Percentiles rank a stretch among this genome's conserved stretches.
Conservation (phyloP, 2,113 vertebrate species). For the Gopherus flavomarginatus region DNA sequence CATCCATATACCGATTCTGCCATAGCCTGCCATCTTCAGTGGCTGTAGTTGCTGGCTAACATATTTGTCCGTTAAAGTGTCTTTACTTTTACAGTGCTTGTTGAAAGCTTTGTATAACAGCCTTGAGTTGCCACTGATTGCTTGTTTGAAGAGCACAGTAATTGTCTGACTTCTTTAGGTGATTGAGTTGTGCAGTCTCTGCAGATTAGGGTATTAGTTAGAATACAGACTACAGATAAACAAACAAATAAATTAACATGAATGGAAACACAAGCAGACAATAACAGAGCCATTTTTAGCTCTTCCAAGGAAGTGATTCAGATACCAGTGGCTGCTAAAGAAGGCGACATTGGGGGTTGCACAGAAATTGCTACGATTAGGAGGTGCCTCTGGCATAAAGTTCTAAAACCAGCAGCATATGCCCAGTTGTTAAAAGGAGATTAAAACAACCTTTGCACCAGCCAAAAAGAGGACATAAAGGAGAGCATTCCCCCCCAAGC, state of each 20-base stretch:
- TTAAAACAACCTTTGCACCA: too few species aligned
- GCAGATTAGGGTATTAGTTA: too few species aligned
- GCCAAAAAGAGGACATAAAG: too few species aligned
- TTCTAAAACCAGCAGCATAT: too few species aligned
- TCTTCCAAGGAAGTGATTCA: background rate
- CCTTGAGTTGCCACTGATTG: background rate
- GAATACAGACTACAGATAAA: too few species aligned
- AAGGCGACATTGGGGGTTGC: too few species aligned
- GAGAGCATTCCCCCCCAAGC: too few species aligned
- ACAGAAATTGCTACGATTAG: too few species aligned
- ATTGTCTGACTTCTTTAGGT: background rate
- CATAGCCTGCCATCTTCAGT: fast-evolving
- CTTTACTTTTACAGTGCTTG: fast-evolving
- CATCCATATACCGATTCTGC: background rate
- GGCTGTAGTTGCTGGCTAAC: background rate
- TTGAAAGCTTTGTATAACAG: background rate
- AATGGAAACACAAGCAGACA: background rate
- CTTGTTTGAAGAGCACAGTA: fast-evolving
- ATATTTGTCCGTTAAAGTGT: fast-evolving
- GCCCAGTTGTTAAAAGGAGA: too few species aligned
- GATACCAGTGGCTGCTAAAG: too few species aligned
- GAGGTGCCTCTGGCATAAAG: too few species aligned
- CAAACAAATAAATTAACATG: background rate
- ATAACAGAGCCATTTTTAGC: background rate
- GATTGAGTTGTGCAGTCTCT: background rate